Evolutionary conservation across 2,113 vertebrate genomes (phyloP).

Genomic region (Centrocercus urophasianus): DNA sequence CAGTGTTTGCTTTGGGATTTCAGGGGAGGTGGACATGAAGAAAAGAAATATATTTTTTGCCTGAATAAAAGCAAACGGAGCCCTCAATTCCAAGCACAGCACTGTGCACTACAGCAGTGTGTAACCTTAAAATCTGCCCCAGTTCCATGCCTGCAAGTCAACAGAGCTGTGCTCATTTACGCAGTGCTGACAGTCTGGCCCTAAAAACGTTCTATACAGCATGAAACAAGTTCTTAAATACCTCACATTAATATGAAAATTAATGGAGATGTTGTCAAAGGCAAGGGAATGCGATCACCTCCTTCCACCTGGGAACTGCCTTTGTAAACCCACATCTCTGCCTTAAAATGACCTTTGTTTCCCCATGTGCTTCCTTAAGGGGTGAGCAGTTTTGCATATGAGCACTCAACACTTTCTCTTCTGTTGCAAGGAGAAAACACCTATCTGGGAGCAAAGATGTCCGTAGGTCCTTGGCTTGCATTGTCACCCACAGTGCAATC

Average conservation of each 20-base stretch:
- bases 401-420: fast-evolving
- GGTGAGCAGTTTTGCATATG: background rate
- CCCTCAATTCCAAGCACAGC: background rate
- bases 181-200: slow-evolving; percentile 53
- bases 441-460: background rate
- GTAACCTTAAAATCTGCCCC: slow-evolving; percentile 61
- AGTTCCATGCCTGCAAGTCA: slow-evolving; percentile 40
- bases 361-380: fast-evolving
- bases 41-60: background rate
- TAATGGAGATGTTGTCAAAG: slow-evolving; percentile 48
- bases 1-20: background rate
- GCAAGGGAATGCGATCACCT: background rate
- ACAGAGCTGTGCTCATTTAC: slow-evolving; percentile 47
- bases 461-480: background rate
- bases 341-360: background rate
- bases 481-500: background rate
- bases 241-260: slow-evolving; percentile 29
- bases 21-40: background rate
- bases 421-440: fast-evolving
- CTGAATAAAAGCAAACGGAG: background rate
- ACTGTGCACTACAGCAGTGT: background rate
- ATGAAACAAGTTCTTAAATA: slow-evolving; percentile 16
- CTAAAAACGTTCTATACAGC: background rate
- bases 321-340: background rate
- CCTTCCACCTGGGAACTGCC: background rate